Evolutionary conservation across 2,113 vertebrate species (phyloP), one percentile per base, ranked within the genome.

Genomic region (Labeo catla): DNA sequence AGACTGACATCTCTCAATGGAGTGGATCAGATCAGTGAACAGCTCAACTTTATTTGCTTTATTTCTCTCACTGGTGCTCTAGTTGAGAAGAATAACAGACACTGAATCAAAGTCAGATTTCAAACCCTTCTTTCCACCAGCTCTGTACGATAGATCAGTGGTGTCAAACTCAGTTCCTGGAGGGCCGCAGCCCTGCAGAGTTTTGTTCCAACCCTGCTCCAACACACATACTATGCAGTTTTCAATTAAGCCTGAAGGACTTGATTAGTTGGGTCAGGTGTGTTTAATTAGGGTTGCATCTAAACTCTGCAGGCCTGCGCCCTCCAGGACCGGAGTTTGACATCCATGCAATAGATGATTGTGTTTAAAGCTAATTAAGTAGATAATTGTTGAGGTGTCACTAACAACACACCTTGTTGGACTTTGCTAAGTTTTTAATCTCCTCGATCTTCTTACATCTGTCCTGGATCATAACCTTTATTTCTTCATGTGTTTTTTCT

Each of bases 51-150:
- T 70, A 54, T 78, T 15, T 39, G 57, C 80, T 73, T 87, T 87
- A 45, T 89, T 85, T 47, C 45, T 74, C 43, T 85, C 63, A 45
- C 19, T 57, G 11, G 84, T 83, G 82, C 77, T 78, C 84, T 86
- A 43, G 59, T 65, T 63, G 21, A 81, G 21, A 61, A 65, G 12
- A 81, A 65, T 8, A 65, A 45, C 28, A 80, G 39, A 63, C 52
- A 21, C 2, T 76, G n/a, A 28, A 49, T 54, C 52, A 19, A 79
- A 65, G 45, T 68, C 4, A 70, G 16, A 36, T 19, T 43, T 4
- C 10, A 65, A 36, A 54, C 7, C n/a, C 45, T 43, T 43, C 8
- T 43, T 43, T 43, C 36, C 68, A 21, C 36, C 68, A 21, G 1
- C 28, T 66, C 65, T 68, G 16, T 39, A 68, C 65, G 16, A 28